Evolutionary conservation across 2,113 vertebrate species (phyloP), one percentile per base, ranked within the genome.

Genomic region (Catharus fuscescens): DNA sequence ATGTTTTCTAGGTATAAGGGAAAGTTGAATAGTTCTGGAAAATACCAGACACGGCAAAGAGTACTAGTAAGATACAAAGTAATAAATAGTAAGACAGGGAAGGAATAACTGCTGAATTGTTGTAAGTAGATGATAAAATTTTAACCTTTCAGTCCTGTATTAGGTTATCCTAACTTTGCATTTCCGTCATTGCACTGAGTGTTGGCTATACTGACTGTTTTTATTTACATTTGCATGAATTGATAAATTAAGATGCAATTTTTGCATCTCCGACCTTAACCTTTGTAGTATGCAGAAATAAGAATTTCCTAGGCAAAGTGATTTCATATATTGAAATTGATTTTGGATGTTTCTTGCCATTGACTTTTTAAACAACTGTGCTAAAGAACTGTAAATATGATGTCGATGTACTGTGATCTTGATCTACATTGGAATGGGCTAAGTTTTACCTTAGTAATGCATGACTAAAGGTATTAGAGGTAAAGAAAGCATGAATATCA

Each of bases 401-500:
- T 47, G n/a, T 29, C 60, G 19, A 18, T 48, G 6, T 60, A 21
- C 34, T 76, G 10, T 74, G 60, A 10, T 54, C 36, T 50, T 57
- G 25, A 59, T 32, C 52, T 20, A 4, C 10, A 2, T 32, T 89
- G 60, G 10, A 44, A 64, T 16, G 50, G 19, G 66, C 65, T 69
- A 42, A 47, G 17, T 65, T 88, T 90, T 93, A 72, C 71, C 64
- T 95, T 93, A 86, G 36, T 69, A 76, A 82, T 73, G 69, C 81
- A 80, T 91, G 82, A 78, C 86, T 82, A 86, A 94, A 96, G 73
- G 78, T 90, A 94, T 96, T 92, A 96, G 56, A 95, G 66, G 92
- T 88, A 97, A 97, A 97, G 84, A 97, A 76, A 97, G 64, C 93
- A 95, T 86, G 95, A 96, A 94, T 97, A 97, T 90, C 89, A 93